Evolutionary conservation across 2,888 invertebrate genomes (phyloP), one percentile per base, ranked within the genome.

Genomic region (Melanophora roralis): DNA sequence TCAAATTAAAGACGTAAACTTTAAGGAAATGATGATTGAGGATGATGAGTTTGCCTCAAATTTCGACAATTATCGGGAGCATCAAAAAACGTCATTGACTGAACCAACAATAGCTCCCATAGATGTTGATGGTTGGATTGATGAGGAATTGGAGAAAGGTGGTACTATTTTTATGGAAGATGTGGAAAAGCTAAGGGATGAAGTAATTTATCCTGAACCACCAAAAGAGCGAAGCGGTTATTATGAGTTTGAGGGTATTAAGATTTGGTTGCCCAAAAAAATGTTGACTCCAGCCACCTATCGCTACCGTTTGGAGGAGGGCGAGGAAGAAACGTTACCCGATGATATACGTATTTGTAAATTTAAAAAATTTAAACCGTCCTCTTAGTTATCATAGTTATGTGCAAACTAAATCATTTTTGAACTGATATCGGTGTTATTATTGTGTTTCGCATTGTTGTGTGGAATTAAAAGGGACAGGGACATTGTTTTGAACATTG

Each of bases 291-390:
- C 55, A 3, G 72, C 62, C 1, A 83, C 83, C 0, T 83, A 83
- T 73, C 83, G 82, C 21, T 82, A 83, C 65, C 78, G 79, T 3
- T 45, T 81, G 36, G 76, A 78, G 2, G 53, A 69, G 12, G 67
- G 59, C 2, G 82, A 83, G 7, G 47, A 57, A n/a, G 72, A 75
- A 19, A 45, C 62, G 2, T 27, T 80, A 11, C 74, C 83, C 8
- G 83, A 83, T 49, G 83, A 83, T 53, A 82, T 79, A 27, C 72
- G 80, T 12, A 57, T 82, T 40, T 83, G 83, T 60, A 74, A 62
- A 57, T 83, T 76, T 71, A 78, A 82, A 27, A 78, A 82, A n/a
- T 83, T 36, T 68, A 69, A 75, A 19, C 68, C 71, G 14, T 40
- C 49, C 2, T 45, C 38, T 21, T 57, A 73, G 45, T 43, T 16